Base-by-base conservation (phyloP, 35 echinoderm and acorn worm genomes). In the Antedon bifida region DNA sequence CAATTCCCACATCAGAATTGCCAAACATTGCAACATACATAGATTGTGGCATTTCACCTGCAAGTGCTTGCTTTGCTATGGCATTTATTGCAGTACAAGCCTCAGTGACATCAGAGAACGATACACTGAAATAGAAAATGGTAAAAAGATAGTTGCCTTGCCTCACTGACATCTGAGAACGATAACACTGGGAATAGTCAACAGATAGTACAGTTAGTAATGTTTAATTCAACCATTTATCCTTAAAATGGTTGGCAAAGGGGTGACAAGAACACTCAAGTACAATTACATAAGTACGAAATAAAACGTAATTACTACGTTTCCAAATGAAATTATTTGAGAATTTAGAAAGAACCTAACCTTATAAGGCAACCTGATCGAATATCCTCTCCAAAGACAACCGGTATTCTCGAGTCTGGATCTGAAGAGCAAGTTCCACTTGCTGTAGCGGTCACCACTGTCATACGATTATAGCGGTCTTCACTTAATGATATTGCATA, bases 1-100 rank as follows among this genome's bases (percentile, higher is more conserved):
- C 84, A 0, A 87, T 44, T 26, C 93, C 88, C 0, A 87, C 82
- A 14, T 86, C 55, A 0, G 95, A 92, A 32, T 93, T 89, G 23
- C 95, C 95, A 88, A 99, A 99, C 76, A 89, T 99, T 13, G 90
- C 95, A 19, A 99, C 90, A 29, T 99, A 89, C 75, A 78, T 84
- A 0, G 13, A 38, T 75, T 84, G 79, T 8, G 87, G 89, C 26
- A 86, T 85, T 10, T 74, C 23, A 29, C 95, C 95, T 9, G 51
- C 87, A 26, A 99, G 82, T 5, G 95, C 90, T n/a, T 83, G 87
- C 17, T 90, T 85, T 28, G 88, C 88, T 11, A 38, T 79, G 23
- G 46, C 78, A 31, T 90, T 88, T 33, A 99, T 92, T 0, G 93
- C 31, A 11, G 76, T 78, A 83, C 93, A 99, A 1, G 87, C 36